Conservation (phyloP, 2,113 vertebrate genomes). For the Osmerus mordax region DNA sequence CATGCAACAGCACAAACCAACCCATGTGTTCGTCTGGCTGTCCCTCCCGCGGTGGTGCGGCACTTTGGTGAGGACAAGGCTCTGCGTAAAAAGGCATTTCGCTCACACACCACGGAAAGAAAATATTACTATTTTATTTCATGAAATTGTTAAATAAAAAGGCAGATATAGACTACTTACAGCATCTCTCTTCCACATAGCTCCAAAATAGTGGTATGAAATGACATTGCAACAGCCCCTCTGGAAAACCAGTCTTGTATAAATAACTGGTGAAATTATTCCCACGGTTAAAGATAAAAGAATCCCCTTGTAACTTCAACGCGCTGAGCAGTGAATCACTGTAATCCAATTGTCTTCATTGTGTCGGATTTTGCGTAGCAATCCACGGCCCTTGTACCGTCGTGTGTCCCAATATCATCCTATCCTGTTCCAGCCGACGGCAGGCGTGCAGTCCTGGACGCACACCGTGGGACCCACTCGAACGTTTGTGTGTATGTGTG, state of each 20-base stretch:
- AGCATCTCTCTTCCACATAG: conserved; percentile 90
- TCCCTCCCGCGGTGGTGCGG: conserved; percentile 24
- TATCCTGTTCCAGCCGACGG: conserved; percentile 60
- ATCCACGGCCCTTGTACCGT: conserved; percentile 57
- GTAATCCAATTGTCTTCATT: conserved; percentile 65
- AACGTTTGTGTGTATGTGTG: neutral
- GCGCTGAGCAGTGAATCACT: conserved; percentile 41
- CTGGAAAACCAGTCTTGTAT: conserved; percentile 52
- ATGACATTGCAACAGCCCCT: conserved; percentile 75
- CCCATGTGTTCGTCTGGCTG: conserved; percentile 6
- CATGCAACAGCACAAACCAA: neutral
- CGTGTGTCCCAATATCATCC: conserved; percentile 49
- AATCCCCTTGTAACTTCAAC: conserved; percentile 52
- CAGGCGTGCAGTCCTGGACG: conserved; percentile 49
- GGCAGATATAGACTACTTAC: conserved; percentile 77
- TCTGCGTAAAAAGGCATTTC: conserved; percentile 48
- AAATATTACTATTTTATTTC: neutral
- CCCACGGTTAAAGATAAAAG: conserved; percentile 44
- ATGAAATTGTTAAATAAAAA: neutral
- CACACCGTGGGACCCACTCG: conserved; percentile 56
- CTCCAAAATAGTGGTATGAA: conserved; percentile 72
- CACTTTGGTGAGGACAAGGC: conserved; percentile 60
- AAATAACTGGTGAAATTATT: conserved; percentile 50
- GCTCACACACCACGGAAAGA: neutral
- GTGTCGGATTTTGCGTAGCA: conserved; percentile 61